Evolutionary conservation across 2,888 invertebrate species (phyloP), one percentile per base, ranked within the genome.

Genomic region (Cryptocephalus moraei): DNA sequence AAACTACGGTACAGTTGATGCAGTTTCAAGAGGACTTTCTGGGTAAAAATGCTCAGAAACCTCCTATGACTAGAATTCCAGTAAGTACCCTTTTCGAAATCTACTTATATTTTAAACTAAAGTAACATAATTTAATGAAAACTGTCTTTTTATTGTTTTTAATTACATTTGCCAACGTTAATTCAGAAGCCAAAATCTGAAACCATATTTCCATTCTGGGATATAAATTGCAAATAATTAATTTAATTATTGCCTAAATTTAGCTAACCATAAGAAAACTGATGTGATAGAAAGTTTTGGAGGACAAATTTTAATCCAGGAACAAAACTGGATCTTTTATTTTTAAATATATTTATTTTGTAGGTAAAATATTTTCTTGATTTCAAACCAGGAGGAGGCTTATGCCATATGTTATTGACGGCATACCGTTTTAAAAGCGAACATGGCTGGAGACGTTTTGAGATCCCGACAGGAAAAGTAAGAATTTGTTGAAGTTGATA

Each of bases 1-100:
- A 84, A 58, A 77, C 95, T 46, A 80, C 91, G 4, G 78, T 91
- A 50, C 93, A 94, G 67, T 79, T 96, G 56, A 79, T 96, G 54
- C 94, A 94, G 72, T 96, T 95, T 71, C 95, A 96, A 74, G 96
- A 97, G 68, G 93, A 93, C 57, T 90, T 89, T 70, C 79, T 95
- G 64, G 95, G 95, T 1, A 93, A 94, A 74, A 91, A 89, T 79
- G 87, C 89, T 44, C 79, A 83, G 44, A 94, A 94, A 67, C 91
- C 94, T 55, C 84, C 86, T 57, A 86, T 89, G 68, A 83, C 89
- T 50, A 80, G 89, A 71, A 82, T 91, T 72, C 91, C 91, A 63
- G 90, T 91, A 75, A 59, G 58, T 53, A 33, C 3, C 1, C 10
- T 39, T 4, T 33, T 10, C 32, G 31, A 36, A 22, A 22, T 22